Percentiles rank a stretch among this genome's conserved stretches.
phyloP scores from a whole-genome alignment of 1,140 invertebrate species.

The Tetraneura akinire region DNA sequence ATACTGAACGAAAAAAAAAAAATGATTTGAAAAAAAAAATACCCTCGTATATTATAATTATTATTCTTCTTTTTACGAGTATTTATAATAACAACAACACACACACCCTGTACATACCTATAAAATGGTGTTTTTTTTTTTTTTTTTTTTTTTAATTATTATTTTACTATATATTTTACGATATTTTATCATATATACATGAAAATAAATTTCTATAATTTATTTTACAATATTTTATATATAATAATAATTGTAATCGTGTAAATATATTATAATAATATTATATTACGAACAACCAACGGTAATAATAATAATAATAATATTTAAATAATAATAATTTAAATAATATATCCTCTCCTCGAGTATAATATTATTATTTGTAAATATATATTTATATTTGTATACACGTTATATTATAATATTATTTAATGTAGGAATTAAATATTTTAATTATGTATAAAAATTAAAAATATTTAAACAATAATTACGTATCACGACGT shows the following conservation, averaged over 20 bases:
- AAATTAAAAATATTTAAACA: background rate
- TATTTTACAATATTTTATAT: constrained; percentile 12
- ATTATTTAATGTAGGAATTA: background rate
- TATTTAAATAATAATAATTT: too few relatives aligned
- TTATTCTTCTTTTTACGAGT: too few relatives aligned
- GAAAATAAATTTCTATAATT: background rate
- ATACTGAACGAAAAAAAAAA: too few relatives aligned
- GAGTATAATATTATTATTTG: constrained; percentile 18
- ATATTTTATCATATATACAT: background rate
- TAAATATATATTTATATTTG: background rate
- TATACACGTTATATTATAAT: too few relatives aligned
- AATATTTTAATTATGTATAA: too few relatives aligned
- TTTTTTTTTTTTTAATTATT: background rate
- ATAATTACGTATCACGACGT: background rate
- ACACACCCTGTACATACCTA: constrained; percentile 20
- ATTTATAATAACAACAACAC: background rate
- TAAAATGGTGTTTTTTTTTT: constrained; percentile 3
- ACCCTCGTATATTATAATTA: too few relatives aligned
- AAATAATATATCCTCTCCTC: too few relatives aligned
- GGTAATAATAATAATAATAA: constrained; percentile 11
- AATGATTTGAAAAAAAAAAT: too few relatives aligned
- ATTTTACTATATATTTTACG: constrained; percentile 34
- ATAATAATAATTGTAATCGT: background rate
- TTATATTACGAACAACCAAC: background rate
- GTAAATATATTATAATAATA: background rate